Percentiles rank a stretch among this genome's conserved stretches.
Evolutionary conservation across 1,140 invertebrate species (phyloP).

Genomic region (Lamellibrachia luymesi): DNA sequence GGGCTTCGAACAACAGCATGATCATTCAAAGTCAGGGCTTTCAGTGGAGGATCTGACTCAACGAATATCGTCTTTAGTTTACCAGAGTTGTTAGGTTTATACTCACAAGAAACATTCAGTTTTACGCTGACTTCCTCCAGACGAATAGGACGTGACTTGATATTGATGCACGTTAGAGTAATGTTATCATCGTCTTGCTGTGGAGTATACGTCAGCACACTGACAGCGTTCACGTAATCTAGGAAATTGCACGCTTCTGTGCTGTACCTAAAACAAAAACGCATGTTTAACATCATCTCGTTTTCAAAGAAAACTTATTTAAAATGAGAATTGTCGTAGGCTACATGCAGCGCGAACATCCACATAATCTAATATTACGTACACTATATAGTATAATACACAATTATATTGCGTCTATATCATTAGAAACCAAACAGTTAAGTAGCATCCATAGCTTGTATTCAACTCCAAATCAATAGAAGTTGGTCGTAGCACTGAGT

Average conservation of each 20-base stretch:
- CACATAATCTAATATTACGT: no score
- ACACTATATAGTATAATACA: no score
- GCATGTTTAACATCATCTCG: background rate
- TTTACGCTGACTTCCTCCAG: background rate
- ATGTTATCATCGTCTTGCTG: background rate
- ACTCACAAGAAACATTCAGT: background rate
- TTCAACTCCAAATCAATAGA: no score
- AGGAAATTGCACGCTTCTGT: background rate
- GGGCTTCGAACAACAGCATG: no score
- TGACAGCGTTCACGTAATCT: background rate
- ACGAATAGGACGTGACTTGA: background rate
- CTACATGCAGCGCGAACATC: no score
- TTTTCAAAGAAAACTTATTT: background rate
- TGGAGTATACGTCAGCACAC: background rate
- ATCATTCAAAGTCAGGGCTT: no score
- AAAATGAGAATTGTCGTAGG: no score
- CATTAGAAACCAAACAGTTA: no score
- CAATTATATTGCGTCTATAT: no score
- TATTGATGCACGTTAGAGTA: background rate
- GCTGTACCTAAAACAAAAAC: background rate
- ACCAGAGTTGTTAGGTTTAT: background rate
- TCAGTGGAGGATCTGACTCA: no score
- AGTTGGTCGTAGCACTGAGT: no score
- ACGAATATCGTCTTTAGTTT: background rate
- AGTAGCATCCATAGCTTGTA: no score